Base-by-base conservation (phyloP, 2,797 vertebrate genomes). In the Hippopotamyrus pictus region DNA sequence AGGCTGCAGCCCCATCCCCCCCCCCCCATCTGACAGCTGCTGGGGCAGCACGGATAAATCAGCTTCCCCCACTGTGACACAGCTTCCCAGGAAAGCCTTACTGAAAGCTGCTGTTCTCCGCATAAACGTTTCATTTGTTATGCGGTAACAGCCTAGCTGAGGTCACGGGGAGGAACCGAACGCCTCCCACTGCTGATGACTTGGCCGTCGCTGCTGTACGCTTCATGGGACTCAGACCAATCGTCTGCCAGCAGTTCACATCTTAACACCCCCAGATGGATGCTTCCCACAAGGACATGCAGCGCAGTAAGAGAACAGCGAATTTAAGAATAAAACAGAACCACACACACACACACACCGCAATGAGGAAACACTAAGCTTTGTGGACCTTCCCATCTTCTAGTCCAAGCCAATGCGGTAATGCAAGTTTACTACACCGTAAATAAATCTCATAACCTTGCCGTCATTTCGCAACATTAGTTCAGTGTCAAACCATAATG, bases 371-470 rank as follows among this genome's bases (percentile, higher is more conserved):
- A 46, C 41, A 82, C 41, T 82, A 22, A 82, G 76, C 33, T 82
- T 46, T 46, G 76, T 22, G 19, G 41, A 82, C 76, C 76, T 44
- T 19, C 41, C 76, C 8, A 17, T 46, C 41, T 44, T 82, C 37
- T 41, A 46, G 41, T 82, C 37, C 19, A 41, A 82, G 41, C 76
- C 41, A 82, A 46, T 82, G 41, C 0, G 19, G 76, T 82, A 82
- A 82, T 82, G 17, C 41, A 82, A 82, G 41, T 82, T 82, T 82
- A 82, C 19, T 82, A 46, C 41, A 46, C 41, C 4, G 2, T 46
- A 82, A 46, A 82, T 82, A 82, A n/a, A 82, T 82, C 41, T 82
- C 19, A n/a, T 44, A 82, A 82, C 76, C 41, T 46, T 82, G 76
- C 76, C 0, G 41, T 82, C 37, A 19, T 46, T n/a, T 17, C 76